Evolutionary conservation across 2,888 invertebrate genomes (phyloP).

Genomic region (Ormyrus pomaceus): DNA sequence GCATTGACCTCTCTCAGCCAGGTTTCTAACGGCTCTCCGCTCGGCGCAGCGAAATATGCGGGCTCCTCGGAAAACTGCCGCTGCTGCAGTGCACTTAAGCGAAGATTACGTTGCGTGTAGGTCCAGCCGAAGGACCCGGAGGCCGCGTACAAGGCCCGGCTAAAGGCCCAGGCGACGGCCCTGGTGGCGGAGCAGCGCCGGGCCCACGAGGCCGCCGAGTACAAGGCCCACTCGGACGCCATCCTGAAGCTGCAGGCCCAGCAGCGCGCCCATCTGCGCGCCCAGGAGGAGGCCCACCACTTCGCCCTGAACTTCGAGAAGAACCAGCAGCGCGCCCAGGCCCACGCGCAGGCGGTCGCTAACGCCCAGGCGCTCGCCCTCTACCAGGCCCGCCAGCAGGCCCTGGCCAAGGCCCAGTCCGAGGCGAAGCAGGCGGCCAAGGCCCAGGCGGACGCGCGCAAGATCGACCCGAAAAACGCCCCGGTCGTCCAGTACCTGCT

Average conservation of each 20-base stretch:
- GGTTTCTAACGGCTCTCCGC: not conserved
- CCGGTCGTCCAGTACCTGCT: slow-evolving; percentile 70
- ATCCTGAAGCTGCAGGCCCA: slow-evolving; percentile 71
- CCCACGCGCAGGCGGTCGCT: slow-evolving; percentile 71
- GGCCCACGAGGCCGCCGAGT: slow-evolving; percentile 70
- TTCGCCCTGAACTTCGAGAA: slow-evolving; percentile 71
- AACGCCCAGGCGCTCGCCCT: slow-evolving; percentile 72
- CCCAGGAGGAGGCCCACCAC: slow-evolving; percentile 70
- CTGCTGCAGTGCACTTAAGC: not conserved
- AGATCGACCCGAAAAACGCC: slow-evolving; percentile 67
- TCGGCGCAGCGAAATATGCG: not conserved
- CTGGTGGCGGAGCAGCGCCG: slow-evolving; percentile 70
- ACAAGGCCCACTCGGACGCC: slow-evolving; percentile 73
- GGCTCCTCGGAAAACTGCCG: not conserved
- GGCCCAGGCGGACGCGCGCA: slow-evolving; percentile 68
- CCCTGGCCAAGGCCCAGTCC: slow-evolving; percentile 68
- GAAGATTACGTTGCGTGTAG: slow-evolving; percentile 48
- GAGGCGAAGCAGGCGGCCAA: slow-evolving; percentile 69
- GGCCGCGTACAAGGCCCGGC: slow-evolving; percentile 67
- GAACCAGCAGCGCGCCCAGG: slow-evolving; percentile 71
- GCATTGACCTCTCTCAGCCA: not conserved
- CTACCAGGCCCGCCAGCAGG: slow-evolving; percentile 68
- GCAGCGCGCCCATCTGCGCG: slow-evolving; percentile 70
- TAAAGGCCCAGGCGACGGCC: slow-evolving; percentile 69
- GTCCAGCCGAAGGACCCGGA: slow-evolving; percentile 68